Percentiles rank a stretch among this genome's conserved stretches.
Evolutionary conservation across 2,113 vertebrate species (phyloP).

Genomic region (Nipponia nippon): DNA sequence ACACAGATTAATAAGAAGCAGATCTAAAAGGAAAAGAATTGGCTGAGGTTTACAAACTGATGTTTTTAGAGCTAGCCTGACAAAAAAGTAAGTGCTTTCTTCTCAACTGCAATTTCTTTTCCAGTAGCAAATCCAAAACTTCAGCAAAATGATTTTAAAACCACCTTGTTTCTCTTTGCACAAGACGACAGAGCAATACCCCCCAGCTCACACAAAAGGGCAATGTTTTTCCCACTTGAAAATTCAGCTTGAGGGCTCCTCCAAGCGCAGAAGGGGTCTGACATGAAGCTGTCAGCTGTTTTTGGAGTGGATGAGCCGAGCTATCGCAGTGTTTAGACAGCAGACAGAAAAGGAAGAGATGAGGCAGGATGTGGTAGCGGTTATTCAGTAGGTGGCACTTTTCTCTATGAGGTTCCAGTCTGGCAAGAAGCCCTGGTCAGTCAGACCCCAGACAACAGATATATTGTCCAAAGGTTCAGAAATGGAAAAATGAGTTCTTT

Average conservation of each 20-base stretch:
- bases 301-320: background rate
- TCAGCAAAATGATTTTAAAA: background rate
- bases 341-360: background rate
- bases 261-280: background rate
- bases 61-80: background rate
- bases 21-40: background rate
- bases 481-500: background rate
- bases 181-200: background rate
- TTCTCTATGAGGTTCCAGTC: background rate
- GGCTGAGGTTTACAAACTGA: background rate
- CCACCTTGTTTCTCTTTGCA: background rate
- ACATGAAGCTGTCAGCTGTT: background rate
- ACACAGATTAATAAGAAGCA: background rate
- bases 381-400: slow-evolving; percentile 6
- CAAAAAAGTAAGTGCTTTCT: background rate
- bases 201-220: background rate
- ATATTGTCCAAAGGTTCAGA: background rate
- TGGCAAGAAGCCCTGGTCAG: background rate
- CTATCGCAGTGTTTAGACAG: background rate
- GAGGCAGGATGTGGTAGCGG: background rate
- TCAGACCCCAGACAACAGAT: background rate
- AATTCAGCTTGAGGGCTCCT: background rate
- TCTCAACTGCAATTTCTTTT: background rate
- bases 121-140: background rate
- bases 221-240: background rate